Evolutionary conservation across 2,113 vertebrate species (phyloP).

Genomic region (Diglossa brunneiventris): DNA sequence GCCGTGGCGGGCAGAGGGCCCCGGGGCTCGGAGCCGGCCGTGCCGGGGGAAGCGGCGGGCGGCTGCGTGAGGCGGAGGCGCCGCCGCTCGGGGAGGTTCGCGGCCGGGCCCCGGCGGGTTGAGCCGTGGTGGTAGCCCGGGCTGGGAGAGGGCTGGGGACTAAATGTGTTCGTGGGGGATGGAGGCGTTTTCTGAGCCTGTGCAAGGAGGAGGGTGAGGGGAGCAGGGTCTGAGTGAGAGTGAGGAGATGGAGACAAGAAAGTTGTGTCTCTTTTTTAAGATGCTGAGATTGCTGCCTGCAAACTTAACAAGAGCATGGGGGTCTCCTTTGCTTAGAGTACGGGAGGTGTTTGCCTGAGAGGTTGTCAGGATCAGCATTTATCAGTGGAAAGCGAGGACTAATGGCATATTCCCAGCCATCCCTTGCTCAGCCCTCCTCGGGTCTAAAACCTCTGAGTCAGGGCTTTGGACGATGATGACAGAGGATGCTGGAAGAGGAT

Average conservation of each 20-base stretch:
- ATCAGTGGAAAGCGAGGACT: neutral
- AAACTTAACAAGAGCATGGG: neutral
- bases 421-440: neutral
- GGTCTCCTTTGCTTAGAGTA: accelerated
- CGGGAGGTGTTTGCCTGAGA: neutral
- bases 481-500: neutral
- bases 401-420: neutral
- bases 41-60: neutral
- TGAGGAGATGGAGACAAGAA: neutral
- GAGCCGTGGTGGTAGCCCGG: neutral
- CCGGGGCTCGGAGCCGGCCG: neutral
- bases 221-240: neutral
- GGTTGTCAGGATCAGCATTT: neutral
- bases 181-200: neutral
- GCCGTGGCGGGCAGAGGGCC: neutral
- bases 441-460: neutral
- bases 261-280: neutral
- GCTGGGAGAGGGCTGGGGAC: neutral
- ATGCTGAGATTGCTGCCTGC: neutral
- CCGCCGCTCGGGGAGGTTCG: neutral
- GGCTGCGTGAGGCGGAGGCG: neutral
- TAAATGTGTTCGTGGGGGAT: neutral
- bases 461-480: neutral
- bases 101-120: neutral
- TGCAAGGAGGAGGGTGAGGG: neutral